These are phyloP conservation scores for Carpatolechia fugitivella DNA, from an alignment of 2,888 invertebrate genomes.

Conservation along the genomic window DNA sequence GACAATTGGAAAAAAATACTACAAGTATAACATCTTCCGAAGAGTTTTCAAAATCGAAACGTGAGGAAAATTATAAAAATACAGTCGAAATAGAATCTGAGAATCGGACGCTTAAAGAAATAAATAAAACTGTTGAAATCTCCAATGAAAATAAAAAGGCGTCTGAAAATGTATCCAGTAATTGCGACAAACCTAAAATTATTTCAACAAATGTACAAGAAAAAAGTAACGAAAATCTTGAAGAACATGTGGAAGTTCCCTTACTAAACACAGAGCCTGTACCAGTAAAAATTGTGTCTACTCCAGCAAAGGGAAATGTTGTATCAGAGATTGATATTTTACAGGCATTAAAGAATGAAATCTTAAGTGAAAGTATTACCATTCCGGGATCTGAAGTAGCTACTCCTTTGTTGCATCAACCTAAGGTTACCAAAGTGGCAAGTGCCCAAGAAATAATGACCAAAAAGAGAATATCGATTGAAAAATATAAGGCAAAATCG, in stretches of 20 bases:
- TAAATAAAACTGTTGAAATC: not conserved
- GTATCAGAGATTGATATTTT: slow-evolving; percentile 71
- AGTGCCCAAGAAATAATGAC: slow-evolving; percentile 50
- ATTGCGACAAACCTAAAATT: not conserved
- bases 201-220: not conserved
- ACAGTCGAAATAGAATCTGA: not conserved
- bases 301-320: slow-evolving; percentile 39
- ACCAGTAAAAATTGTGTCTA: slow-evolving; percentile 18
- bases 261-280: slow-evolving; percentile 47
- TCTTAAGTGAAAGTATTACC: slow-evolving; percentile 56
- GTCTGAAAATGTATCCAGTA: not conserved
- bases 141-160: not conserved
- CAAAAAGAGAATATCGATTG: slow-evolving; percentile 71
- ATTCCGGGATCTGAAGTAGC: slow-evolving; percentile 41
- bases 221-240: not conserved
- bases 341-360: slow-evolving; percentile 71
- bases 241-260: slow-evolving; percentile 46
- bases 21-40: not conserved
- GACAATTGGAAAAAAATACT: not conserved
- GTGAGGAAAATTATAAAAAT: too few relatives aligned
- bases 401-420: slow-evolving; percentile 64
- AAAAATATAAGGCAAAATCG: slow-evolving; percentile 68
- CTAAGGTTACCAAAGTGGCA: slow-evolving; percentile 63
- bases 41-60: too few relatives aligned
- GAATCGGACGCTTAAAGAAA: not conserved